phyloP scores from a whole-genome alignment of 2,797 vertebrate species.

The Petrocephalus sullivani region DNA sequence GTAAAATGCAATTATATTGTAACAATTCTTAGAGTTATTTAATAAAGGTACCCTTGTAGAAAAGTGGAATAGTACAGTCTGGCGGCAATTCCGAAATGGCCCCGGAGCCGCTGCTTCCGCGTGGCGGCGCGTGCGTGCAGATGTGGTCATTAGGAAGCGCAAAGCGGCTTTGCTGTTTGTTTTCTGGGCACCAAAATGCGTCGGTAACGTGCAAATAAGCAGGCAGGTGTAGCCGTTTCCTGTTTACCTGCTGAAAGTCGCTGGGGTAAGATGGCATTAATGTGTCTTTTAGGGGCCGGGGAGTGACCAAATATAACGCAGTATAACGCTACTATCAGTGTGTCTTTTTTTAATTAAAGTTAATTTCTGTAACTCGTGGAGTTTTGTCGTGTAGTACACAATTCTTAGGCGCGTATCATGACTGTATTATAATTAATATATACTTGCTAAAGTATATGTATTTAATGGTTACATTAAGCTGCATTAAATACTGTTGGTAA shows the following conservation, averaged over 20 bases:
- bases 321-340: neutral
- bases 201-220: neutral
- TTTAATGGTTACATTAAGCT: neutral
- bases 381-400: neutral
- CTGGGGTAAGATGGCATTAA: neutral
- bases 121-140: neutral
- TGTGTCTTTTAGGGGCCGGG: neutral
- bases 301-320: neutral
- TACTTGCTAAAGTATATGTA: neutral
- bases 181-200: neutral
- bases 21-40: neutral
- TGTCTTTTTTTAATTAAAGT: neutral
- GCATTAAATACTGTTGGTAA: neutral
- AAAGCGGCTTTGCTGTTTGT: neutral
- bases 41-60: neutral
- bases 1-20: neutral
- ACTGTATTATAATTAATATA: neutral
- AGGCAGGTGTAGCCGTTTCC: neutral
- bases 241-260: neutral
- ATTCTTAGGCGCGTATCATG: neutral
- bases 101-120: neutral
- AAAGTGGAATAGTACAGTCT: slow-evolving; percentile 1
- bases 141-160: neutral
- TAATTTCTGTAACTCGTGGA: neutral
- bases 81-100: slow-evolving; percentile 16